Evolutionary conservation across 2,888 invertebrate species (phyloP).

Genomic region (Entomobrya multifasciata): DNA sequence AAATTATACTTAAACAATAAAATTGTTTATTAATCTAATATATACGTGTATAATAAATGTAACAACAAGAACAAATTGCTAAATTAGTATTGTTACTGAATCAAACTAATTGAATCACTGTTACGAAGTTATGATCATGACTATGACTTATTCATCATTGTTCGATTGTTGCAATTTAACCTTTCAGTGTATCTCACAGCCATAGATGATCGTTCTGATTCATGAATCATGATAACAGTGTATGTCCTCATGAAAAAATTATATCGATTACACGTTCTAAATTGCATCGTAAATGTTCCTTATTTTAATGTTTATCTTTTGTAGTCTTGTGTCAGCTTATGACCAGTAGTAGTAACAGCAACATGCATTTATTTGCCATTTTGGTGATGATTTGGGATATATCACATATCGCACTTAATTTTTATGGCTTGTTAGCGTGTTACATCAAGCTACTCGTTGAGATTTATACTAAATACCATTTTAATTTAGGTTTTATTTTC

Average conservation of each 20-base stretch:
- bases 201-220: not conserved
- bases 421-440: slow-evolving; percentile 33
- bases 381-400: slow-evolving; percentile 13
- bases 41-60: too few relatives aligned
- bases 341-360: not conserved
- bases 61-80: not conserved
- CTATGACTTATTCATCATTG: not conserved
- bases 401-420: too few relatives aligned
- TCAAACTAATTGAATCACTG: not conserved
- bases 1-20: not conserved
- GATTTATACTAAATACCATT: not conserved
- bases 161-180: not conserved
- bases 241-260: slow-evolving; percentile 21
- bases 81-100: not conserved
- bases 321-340: not conserved
- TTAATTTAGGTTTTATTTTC: slow-evolving; percentile 63
- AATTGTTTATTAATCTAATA: too few relatives aligned
- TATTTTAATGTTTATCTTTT: not conserved
- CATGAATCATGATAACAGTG: slow-evolving; percentile 19
- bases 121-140: not conserved
- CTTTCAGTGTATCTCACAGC: not conserved
- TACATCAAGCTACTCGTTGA: not conserved
- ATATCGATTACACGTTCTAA: not conserved
- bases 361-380: not conserved
- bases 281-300: not conserved